These are phyloP conservation scores for Xyrauchen texanus DNA, from an alignment of 2,113 vertebrate species.

Conservation along the genomic window DNA sequence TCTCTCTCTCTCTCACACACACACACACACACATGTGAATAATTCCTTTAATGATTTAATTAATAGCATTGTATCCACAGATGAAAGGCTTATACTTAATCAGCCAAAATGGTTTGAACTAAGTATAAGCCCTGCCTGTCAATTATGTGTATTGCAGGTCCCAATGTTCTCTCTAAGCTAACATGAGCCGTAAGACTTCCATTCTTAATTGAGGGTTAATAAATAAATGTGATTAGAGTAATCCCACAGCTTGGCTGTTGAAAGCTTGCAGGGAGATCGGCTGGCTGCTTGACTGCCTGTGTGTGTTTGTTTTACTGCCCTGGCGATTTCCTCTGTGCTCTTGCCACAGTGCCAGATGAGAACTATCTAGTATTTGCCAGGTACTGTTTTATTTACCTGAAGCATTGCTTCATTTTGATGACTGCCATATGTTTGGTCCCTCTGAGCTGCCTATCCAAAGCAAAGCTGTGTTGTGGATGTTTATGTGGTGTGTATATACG, in stretches of 20 bases:
- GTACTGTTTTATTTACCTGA: constrained; percentile 85
- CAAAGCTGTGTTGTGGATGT: constrained; percentile 44
- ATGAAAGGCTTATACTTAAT: constrained; percentile 79
- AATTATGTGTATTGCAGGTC: constrained; percentile 69
- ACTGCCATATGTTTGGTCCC: constrained; percentile 83
- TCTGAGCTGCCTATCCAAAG: constrained; percentile 68
- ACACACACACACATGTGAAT: constrained; percentile 73
- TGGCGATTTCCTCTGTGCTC: constrained; percentile 62
- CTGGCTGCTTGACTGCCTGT: constrained; percentile 29
- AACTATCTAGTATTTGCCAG: constrained; percentile 69
- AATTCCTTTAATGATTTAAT: constrained; percentile 80
- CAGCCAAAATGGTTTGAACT: constrained; percentile 73
- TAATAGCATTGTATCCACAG: constrained; percentile 82
- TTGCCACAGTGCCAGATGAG: constrained; percentile 63
- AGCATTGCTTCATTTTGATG: constrained; percentile 67
- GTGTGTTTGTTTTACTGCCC: constrained; percentile 42
- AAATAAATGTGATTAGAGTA: constrained; percentile 76
- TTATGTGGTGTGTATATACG: too few relatives aligned
- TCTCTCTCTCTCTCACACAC: constrained; percentile 62
- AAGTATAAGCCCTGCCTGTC: constrained; percentile 72
- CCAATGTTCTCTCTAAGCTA: constrained; percentile 66
- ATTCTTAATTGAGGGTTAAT: constrained; percentile 78
- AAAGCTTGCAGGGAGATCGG: constrained; percentile 58
- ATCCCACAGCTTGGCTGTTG: constrained; percentile 69
- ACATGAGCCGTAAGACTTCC: constrained; percentile 67